Percentiles rank a stretch among this genome's conserved stretches.
phyloP scores from a whole-genome alignment of 2,113 vertebrate species.

The Amblyornis subalaris region DNA sequence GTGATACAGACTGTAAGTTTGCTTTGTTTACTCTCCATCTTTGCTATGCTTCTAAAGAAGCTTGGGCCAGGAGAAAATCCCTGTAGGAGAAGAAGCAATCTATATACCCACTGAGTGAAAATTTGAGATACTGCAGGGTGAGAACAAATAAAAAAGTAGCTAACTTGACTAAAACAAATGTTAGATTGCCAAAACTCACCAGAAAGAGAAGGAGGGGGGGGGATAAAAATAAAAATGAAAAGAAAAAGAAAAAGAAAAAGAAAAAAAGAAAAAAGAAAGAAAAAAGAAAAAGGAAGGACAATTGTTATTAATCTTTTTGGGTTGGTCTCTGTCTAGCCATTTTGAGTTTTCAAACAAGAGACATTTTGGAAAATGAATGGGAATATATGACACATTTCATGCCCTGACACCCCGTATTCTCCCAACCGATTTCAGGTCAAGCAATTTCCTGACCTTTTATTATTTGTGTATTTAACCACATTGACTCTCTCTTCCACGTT shows the following conservation, averaged over 20 bases:
- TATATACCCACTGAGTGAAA: neutral
- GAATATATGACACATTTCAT: neutral
- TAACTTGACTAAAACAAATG: neutral
- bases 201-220: rapidly evolving
- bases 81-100: neutral
- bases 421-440: neutral
- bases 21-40: neutral
- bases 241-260: no score
- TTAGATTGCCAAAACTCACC: neutral
- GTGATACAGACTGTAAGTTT: neutral
- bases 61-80: neutral
- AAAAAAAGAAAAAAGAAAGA: no score
- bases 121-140: neutral
- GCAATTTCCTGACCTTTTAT: neutral
- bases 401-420: neutral
- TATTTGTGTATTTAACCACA: neutral
- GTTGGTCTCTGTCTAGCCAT: neutral
- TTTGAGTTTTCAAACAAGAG: neutral
- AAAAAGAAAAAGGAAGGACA: no score
- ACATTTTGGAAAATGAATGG: neutral
- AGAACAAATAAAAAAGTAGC: neutral
- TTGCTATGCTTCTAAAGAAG: neutral
- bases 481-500: neutral
- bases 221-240: no score
- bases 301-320: neutral